Evolutionary conservation across 2,888 invertebrate species (phyloP).

Genomic region (Creontiades dilutus): DNA sequence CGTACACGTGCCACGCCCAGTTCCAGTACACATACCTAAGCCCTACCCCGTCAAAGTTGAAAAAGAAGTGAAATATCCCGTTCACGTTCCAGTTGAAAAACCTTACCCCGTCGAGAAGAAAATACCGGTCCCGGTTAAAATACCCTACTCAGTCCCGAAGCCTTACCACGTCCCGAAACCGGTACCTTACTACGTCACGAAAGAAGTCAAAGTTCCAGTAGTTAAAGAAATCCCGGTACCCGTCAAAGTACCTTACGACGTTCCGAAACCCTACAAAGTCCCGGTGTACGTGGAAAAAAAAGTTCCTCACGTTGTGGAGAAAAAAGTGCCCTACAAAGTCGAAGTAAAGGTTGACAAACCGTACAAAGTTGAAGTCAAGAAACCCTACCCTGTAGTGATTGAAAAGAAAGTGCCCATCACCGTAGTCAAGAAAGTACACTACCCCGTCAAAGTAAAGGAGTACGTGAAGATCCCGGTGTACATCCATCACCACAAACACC

Average conservation of each 20-base stretch:
- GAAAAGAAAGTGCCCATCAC: constrained; percentile 72
- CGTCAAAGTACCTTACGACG: constrained; percentile 73
- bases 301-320: constrained; percentile 70
- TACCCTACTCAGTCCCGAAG: constrained; percentile 75
- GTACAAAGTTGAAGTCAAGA: constrained; percentile 71
- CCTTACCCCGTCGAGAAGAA: constrained; percentile 76
- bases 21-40: constrained; percentile 76
- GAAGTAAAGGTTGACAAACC: constrained; percentile 71
- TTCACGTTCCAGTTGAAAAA: constrained; percentile 75
- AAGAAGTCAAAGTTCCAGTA: constrained; percentile 71
- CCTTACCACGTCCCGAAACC: constrained; percentile 76
- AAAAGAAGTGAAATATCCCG: constrained; percentile 76
- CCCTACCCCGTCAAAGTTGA: constrained; percentile 76
- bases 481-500: constrained; percentile 63
- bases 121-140: constrained; percentile 75
- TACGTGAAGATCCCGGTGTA: constrained; percentile 67
- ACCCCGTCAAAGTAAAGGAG: constrained; percentile 68
- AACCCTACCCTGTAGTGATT: constrained; percentile 72
- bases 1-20: constrained; percentile 76
- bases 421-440: constrained; percentile 68
- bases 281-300: constrained; percentile 73
- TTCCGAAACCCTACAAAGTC: constrained; percentile 72
- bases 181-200: constrained; percentile 73
- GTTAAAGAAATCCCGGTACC: constrained; percentile 70
- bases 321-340: constrained; percentile 72